Conservation (phyloP, 1,140 invertebrate genomes). For the Drosophila kepulauana region DNA sequence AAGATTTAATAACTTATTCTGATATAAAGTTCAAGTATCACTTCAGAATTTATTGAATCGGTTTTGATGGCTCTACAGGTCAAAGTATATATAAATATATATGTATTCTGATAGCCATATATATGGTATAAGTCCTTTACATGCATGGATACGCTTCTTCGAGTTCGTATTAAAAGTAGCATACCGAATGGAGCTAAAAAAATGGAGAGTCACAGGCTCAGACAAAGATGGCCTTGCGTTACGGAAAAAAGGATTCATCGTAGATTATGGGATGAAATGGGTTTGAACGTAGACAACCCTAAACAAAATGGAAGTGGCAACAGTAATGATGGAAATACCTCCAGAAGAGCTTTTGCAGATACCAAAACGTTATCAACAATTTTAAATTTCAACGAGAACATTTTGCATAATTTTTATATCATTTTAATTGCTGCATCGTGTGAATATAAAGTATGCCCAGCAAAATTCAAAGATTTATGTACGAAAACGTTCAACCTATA, state of each 20-base stretch:
- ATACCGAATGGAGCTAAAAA: conserved; percentile 17
- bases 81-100: too few species aligned
- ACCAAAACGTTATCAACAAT: background rate
- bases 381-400: background rate
- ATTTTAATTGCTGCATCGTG: background rate
- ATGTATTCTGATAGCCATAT: background rate
- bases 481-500: background rate
- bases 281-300: background rate
- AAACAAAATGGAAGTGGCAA: conserved; percentile 6
- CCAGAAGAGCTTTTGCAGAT: conserved; percentile 3
- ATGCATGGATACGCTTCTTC: conserved; percentile 28
- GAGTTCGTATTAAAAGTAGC: conserved; percentile 27
- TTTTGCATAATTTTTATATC: background rate
- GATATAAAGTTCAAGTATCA: too few species aligned
- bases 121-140: conserved; percentile 30
- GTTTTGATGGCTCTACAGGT: too few species aligned
- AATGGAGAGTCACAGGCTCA: conserved; percentile 17
- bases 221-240: too few species aligned
- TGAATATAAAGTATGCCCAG: background rate
- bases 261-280: background rate
- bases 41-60: too few species aligned
- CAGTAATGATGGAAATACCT: conserved; percentile 4
- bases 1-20: too few species aligned
- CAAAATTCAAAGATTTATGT: background rate
- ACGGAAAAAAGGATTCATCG: too few species aligned